Evolutionary conservation across 2,888 invertebrate genomes (phyloP).

Genomic region (Linyphia triangularis): DNA sequence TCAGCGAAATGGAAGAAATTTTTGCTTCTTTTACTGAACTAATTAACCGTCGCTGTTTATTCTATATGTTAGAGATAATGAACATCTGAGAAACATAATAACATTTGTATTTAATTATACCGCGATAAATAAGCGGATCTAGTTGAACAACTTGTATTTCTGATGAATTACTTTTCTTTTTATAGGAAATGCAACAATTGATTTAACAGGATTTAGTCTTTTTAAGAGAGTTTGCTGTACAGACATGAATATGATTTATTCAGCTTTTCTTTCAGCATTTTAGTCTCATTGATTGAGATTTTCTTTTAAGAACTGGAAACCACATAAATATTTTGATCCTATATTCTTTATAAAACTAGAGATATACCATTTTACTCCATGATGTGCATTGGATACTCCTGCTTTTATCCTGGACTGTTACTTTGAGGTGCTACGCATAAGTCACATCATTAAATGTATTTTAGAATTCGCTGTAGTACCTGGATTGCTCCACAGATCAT

Average conservation of each 20-base stretch:
- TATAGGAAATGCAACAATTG: not conserved
- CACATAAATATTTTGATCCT: no score
- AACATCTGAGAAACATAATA: slow-evolving; percentile 2
- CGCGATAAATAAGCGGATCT: not conserved
- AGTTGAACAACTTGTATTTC: not conserved
- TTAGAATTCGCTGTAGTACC: no score
- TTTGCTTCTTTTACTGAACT: not conserved
- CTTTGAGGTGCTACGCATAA: no score
- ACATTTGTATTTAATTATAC: slow-evolving; percentile 54
- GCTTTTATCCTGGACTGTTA: no score
- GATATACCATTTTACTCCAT: no score
- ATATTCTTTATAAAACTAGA: no score
- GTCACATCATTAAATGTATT: no score
- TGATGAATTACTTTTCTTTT: slow-evolving; percentile 25
- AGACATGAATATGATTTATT: not conserved
- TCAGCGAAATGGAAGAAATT: not conserved
- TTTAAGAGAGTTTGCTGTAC: not conserved
- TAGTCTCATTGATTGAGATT: no score
- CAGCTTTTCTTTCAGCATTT: not conserved
- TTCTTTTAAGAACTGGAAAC: no score
- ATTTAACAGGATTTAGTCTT: not conserved
- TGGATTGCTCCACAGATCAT: no score
- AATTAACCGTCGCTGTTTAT: slow-evolving; percentile 45
- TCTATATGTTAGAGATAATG: slow-evolving; percentile 15
- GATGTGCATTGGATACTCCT: no score